A percentile compares a stretch with the other conserved stretches of the same genome.
phyloP scores from a whole-genome alignment of 2,797 vertebrate species.

The Paguma larvata region DNA sequence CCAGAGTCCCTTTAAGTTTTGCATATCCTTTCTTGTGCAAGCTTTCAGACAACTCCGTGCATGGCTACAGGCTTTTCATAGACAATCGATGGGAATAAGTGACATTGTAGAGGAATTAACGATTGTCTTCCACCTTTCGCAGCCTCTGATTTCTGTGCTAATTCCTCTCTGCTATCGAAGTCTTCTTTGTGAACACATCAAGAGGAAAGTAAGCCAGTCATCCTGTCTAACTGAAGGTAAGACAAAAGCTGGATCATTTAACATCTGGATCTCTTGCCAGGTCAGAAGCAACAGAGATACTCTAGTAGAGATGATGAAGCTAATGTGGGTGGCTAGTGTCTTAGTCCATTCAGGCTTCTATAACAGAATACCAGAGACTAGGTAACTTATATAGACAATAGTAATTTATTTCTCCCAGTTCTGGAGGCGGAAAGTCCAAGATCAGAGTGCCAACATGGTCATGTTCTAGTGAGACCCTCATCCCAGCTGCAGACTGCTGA shows the following conservation, averaged over 20 bases:
- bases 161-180: not conserved
- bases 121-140: not conserved
- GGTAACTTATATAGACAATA: no score
- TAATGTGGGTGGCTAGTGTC: not conserved
- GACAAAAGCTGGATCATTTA: not conserved
- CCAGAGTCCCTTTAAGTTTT: not conserved
- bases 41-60: not conserved
- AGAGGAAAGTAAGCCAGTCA: not conserved
- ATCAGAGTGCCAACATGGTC: not conserved
- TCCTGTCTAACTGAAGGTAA: not conserved
- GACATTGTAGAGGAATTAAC: not conserved
- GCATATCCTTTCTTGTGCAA: not conserved
- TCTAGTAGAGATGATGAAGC: not conserved
- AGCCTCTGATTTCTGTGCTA: not conserved
- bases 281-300: not conserved
- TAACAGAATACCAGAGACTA: not conserved
- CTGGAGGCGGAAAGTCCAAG: not conserved
- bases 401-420: no score
- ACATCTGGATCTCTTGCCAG: not conserved
- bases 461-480: not conserved
- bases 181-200: not conserved
- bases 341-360: not conserved
- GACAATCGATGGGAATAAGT: not conserved
- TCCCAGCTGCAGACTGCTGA: not conserved
- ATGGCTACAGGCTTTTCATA: not conserved